These are phyloP conservation scores for Ormia ochracea DNA, from an alignment of 2,888 invertebrate species.

Conservation along the genomic window DNA sequence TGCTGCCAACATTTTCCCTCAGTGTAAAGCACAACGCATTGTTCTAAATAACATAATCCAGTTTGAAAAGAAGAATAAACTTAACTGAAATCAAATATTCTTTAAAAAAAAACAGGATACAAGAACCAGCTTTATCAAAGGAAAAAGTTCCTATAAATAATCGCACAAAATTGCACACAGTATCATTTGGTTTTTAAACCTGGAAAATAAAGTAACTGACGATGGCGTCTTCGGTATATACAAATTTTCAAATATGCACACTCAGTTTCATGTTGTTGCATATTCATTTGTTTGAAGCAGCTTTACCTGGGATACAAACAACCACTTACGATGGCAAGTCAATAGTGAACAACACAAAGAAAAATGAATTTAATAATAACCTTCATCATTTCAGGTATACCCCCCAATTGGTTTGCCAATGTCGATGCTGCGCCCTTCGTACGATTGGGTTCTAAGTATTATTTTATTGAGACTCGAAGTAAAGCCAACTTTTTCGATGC, in stretches of 20 bases:
- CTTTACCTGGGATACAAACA: conserved; percentile 42
- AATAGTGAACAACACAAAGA: neutral
- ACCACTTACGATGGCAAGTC: conserved; percentile 44
- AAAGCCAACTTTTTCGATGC: conserved; percentile 38
- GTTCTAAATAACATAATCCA: conserved; percentile 23
- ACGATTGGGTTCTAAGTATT: conserved; percentile 30
- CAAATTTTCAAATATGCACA: neutral
- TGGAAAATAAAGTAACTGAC: conserved; percentile 4
- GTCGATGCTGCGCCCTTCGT: conserved; percentile 47
- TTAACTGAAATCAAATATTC: neutral
- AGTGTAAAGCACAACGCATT: conserved; percentile 6
- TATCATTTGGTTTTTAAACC: conserved; percentile 20
- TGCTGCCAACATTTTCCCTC: neutral
- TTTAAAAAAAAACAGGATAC: conserved; percentile 19
- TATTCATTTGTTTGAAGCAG: neutral
- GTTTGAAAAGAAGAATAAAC: conserved; percentile 17
- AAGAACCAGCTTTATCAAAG: neutral
- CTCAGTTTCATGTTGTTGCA: conserved; percentile 1
- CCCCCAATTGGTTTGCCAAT: conserved; percentile 49
- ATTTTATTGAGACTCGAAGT: conserved; percentile 12
- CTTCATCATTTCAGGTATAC: conserved; percentile 21
- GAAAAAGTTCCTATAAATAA: conserved; percentile 33
- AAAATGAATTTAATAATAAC: neutral
- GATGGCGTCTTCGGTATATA: conserved; percentile 18
- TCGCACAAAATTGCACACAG: neutral